Conservation (phyloP, 2,888 invertebrate species). For the Eilema sororculum region DNA sequence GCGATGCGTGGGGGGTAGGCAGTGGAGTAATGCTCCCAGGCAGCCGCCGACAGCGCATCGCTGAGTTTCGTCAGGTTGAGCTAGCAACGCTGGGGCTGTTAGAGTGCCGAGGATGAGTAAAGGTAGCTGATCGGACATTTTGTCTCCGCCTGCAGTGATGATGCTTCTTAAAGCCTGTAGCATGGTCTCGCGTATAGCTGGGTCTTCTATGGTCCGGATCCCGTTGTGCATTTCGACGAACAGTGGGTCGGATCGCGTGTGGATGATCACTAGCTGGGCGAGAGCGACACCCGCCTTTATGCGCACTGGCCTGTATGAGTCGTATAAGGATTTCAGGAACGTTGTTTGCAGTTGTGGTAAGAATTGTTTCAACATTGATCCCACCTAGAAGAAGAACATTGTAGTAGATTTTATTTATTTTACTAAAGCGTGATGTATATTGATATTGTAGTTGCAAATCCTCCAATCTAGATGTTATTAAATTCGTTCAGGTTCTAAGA, state of each 20-base stretch:
- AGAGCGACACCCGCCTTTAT: conserved; percentile 96
- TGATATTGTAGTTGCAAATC: background rate
- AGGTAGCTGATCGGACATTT: conserved; percentile 94
- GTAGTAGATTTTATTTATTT: background rate
- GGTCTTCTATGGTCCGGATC: conserved; percentile 94
- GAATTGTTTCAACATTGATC: conserved; percentile 98
- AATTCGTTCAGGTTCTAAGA: background rate
- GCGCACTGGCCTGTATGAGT: conserved; percentile 94
- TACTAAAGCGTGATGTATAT: background rate
- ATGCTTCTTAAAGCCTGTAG: conserved; percentile 96
- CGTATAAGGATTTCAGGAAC: conserved; percentile 97
- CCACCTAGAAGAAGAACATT: conserved; percentile 89
- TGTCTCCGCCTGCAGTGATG: conserved; percentile 94
- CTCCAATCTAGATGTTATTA: no score
- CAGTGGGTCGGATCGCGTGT: conserved; percentile 97
- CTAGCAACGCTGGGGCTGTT: conserved; percentile 87
- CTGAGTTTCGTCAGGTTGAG: conserved; percentile 93
- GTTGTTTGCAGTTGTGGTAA: conserved; percentile 99
- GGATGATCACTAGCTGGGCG: conserved; percentile 95
- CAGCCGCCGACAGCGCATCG: conserved; percentile 95
- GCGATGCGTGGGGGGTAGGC: conserved; percentile 91
- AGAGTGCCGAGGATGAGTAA: conserved; percentile 91
- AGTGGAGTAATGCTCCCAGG: conserved; percentile 93
- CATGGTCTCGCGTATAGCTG: conserved; percentile 96
- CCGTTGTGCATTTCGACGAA: conserved; percentile 96